A percentile compares a stretch with the other conserved stretches of the same genome.
These are phyloP conservation scores for Nixonia krombeini DNA, from an alignment of 1,140 invertebrate genomes.

Conservation along the genomic window DNA sequence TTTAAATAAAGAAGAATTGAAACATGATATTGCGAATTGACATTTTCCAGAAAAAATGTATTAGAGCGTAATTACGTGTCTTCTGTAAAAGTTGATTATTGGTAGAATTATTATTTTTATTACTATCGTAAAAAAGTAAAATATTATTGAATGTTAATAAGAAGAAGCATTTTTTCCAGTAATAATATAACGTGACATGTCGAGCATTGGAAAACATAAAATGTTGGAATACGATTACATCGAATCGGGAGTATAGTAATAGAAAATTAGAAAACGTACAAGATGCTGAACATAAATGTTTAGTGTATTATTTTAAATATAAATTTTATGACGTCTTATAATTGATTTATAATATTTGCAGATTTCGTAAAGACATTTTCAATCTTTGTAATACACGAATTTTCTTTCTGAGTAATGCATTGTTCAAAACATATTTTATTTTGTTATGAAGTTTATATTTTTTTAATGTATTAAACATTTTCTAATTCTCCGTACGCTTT, in stretches of 20 bases:
- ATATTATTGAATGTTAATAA: slow-evolving; percentile 52
- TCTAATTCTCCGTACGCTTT: slow-evolving; percentile 38
- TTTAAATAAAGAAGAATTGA: slow-evolving; percentile 46
- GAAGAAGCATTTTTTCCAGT: slow-evolving; percentile 27
- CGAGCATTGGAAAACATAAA: slow-evolving; percentile 7
- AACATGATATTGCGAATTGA: slow-evolving; percentile 40
- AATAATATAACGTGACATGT: slow-evolving; percentile 12
- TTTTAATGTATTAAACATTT: neutral
- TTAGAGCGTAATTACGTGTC: slow-evolving; percentile 35
- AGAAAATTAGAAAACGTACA: slow-evolving; percentile 33
- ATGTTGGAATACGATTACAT: slow-evolving; percentile 10
- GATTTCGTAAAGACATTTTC: too few species aligned
- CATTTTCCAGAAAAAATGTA: slow-evolving; percentile 38
- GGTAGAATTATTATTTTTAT: slow-evolving; percentile 49
- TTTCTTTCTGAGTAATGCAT: too few species aligned
- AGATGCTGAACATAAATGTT: too few species aligned
- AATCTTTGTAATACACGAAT: too few species aligned
- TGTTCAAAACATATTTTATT: too few species aligned
- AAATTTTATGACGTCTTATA: too few species aligned
- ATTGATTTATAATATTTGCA: too few species aligned
- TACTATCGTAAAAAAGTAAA: slow-evolving; percentile 28
- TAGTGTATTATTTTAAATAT: too few species aligned
- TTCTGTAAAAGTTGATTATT: slow-evolving; percentile 61
- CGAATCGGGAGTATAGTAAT: neutral
- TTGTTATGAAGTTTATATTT: too few species aligned